Evolutionary conservation across 1,140 invertebrate genomes (phyloP), one percentile per base, ranked within the genome.

Genomic region (Scaptomyza montana): DNA sequence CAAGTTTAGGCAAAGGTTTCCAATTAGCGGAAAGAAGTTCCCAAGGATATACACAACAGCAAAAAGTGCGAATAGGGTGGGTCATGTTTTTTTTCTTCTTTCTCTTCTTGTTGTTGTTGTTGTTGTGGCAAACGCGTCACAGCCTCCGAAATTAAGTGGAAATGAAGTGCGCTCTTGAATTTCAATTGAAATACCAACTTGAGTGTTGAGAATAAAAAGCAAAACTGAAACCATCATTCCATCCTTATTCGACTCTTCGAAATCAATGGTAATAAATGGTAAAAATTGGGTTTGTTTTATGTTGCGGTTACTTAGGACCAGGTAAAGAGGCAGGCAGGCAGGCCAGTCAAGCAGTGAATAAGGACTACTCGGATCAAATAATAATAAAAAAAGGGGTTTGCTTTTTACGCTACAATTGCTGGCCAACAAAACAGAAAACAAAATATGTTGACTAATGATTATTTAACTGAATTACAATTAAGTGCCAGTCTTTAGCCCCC

Each of bases 401-500:
- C n/a, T 60, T 19, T 19, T 12, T 43, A 41, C 16, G 33, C 12
- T 64, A n/a, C 12, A n/a, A n/a, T 39, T 10, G 9, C 10, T 39
- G 10, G 36, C 36, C 36, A 54, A 36, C 41, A n/a, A 43, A 28
- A 49, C 10, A 45, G 51, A 25, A 25, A 3, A 25, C 2, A 54
- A 39, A 36, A 77, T 82, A 63, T 71, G 78, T 77, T 84, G 84
- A 89, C 77, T 89, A 89, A 89, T 89, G 84, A 89, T 80, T 89
- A 82, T 87, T 84, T 89, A 84, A 84, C 84, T 89, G 84, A 89
- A 89, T 89, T 89, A 87, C 68, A 75, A 87, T 87, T 87, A 82
- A 78, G 84, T 80, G 67, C 49, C 49, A 43, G 50, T 55, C 12
- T 25, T 19, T 12, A 56, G 12, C 12, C 51, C 30, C n/a, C 46